Conservation (phyloP, 2,888 invertebrate genomes). For the Andrena trimmerana region DNA sequence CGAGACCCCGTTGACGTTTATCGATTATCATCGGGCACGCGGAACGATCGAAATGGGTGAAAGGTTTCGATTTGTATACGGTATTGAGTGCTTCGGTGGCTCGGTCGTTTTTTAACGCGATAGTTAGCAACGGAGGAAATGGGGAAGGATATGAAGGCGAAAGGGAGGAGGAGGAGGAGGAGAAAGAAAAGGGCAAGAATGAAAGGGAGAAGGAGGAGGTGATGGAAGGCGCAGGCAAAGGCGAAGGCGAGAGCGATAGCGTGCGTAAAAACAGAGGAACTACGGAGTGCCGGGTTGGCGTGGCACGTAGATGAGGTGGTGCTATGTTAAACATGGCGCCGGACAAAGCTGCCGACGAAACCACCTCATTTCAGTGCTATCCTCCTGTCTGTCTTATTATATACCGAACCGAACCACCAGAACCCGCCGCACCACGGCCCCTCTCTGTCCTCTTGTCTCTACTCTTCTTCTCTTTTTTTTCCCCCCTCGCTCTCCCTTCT, state of each 20-base stretch:
- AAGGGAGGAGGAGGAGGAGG: neutral
- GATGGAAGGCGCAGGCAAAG: slow-evolving; percentile 29
- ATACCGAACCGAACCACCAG: slow-evolving; percentile 72
- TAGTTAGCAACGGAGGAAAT: slow-evolving; percentile 45
- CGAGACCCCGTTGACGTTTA: slow-evolving; percentile 15
- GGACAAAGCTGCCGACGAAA: slow-evolving; percentile 83
- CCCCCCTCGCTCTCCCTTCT: slow-evolving; percentile 42
- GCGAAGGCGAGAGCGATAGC: slow-evolving; percentile 59
- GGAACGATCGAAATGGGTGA: slow-evolving; percentile 54
- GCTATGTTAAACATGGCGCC: slow-evolving; percentile 83
- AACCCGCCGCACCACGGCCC: slow-evolving; percentile 67
- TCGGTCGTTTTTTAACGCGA: slow-evolving; percentile 35
- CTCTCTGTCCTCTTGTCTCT: slow-evolving; percentile 66
- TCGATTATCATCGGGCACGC: slow-evolving; percentile 31
- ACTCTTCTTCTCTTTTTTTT: slow-evolving; percentile 43
- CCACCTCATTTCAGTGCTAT: slow-evolving; percentile 82
- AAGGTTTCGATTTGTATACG: slow-evolving; percentile 77
- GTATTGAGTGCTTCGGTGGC: slow-evolving; percentile 45
- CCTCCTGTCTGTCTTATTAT: slow-evolving; percentile 76
- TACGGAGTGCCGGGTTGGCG: slow-evolving; percentile 74
- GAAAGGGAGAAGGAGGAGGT: slow-evolving; percentile 4
- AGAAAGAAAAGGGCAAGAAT: slow-evolving; percentile 10
- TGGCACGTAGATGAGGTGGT: slow-evolving; percentile 82
- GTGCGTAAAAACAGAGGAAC: slow-evolving; percentile 76
- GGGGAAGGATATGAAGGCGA: slow-evolving; percentile 20